A percentile compares a stretch with the other conserved stretches of the same genome.
Conservation (phyloP, 2,113 vertebrate genomes). For the Lanius ludovicianus region DNA sequence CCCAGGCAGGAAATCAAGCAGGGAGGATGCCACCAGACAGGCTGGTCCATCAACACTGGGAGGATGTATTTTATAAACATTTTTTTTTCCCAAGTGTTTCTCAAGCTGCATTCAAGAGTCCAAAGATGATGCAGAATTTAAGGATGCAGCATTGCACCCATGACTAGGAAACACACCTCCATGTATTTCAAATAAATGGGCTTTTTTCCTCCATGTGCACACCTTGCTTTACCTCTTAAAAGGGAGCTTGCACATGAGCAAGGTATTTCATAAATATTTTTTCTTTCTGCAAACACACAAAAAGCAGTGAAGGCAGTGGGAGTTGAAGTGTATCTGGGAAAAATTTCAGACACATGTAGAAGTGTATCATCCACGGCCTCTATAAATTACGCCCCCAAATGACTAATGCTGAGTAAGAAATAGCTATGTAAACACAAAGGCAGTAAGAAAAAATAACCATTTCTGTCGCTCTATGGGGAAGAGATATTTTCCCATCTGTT, state of each 20-base stretch:
- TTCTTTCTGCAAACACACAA: background rate
- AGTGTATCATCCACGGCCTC: background rate
- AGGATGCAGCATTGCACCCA: background rate
- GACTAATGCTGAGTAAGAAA: conserved; percentile 36
- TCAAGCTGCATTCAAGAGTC: background rate
- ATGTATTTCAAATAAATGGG: rapidly evolving
- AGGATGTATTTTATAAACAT: background rate
- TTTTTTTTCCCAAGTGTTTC: background rate
- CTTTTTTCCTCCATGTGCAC: no score
- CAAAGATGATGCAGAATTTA: background rate
- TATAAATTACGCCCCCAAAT: conserved; percentile 16
- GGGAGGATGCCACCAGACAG: background rate
- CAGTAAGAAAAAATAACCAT: conserved; percentile 39
- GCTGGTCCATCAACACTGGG: background rate
- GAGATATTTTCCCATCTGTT: conserved; percentile 21
- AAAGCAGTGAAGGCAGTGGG: background rate
- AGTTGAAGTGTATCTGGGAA: background rate
- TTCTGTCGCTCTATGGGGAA: conserved; percentile 17
- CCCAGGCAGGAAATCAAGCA: background rate
- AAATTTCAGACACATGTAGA: conserved; percentile 4
- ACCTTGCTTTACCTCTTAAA: background rate
- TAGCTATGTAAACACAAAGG: conserved; percentile 54
- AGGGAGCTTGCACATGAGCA: background rate
- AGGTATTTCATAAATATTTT: background rate
- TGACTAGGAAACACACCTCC: background rate